phyloP scores from a whole-genome alignment of 2,797 vertebrate species.

The Anniella stebbinsi region DNA sequence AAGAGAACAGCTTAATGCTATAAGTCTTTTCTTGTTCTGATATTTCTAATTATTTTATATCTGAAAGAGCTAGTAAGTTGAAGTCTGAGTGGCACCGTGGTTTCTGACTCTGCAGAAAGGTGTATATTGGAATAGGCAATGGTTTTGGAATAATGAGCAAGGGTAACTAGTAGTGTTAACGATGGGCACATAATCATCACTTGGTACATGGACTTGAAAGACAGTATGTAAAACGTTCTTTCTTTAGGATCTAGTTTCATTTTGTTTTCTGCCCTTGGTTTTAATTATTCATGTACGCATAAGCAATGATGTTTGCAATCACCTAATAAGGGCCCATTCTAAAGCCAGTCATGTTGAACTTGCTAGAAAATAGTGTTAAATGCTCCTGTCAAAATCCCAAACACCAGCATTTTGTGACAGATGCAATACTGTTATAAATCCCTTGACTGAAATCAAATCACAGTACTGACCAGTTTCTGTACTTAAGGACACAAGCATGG shows the following conservation, averaged over 20 bases:
- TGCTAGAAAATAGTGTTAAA: neutral
- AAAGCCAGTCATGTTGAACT: slow-evolving; percentile 2
- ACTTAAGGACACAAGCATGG: neutral
- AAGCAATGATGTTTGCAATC: neutral
- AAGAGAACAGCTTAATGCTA: neutral
- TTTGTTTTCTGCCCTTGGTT: neutral
- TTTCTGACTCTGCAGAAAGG: neutral
- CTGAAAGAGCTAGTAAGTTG: neutral
- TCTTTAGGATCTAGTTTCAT: neutral
- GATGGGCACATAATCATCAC: neutral
- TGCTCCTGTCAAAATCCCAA: neutral
- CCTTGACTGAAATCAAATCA: neutral
- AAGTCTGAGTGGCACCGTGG: neutral
- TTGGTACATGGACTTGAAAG: neutral
- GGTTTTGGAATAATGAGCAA: neutral
- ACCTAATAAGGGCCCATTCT: neutral
- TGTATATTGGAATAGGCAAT: neutral
- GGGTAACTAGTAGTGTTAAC: neutral
- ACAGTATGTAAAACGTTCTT: neutral
- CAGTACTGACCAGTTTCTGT: neutral
- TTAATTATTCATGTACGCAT: neutral
- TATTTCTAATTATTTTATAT: slow-evolving; percentile 9
- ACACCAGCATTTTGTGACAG: neutral
- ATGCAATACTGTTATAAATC: neutral
- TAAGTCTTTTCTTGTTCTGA: neutral